These are phyloP conservation scores for Misgurnus mizolepis DNA, from an alignment of 2,113 vertebrate species.

Conservation along the genomic window DNA sequence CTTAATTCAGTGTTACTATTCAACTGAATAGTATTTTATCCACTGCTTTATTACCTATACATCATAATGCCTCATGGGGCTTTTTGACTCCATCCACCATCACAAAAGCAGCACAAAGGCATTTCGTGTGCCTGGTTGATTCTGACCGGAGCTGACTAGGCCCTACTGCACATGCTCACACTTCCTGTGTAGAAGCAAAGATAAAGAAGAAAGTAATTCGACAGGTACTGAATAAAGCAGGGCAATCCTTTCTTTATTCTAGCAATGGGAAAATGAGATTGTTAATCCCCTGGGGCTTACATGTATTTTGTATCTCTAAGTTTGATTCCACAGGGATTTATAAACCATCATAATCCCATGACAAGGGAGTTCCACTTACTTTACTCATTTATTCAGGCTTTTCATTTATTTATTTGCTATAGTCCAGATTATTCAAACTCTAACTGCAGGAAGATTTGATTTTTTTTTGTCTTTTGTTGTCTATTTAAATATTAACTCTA, in stretches of 20 bases:
- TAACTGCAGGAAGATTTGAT: background rate
- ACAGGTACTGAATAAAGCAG: slow-evolving; percentile 67
- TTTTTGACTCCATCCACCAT: slow-evolving; percentile 45
- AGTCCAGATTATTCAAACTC: background rate
- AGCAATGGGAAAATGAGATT: slow-evolving; percentile 71
- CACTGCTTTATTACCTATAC: slow-evolving; percentile 31
- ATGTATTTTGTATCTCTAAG: slow-evolving; percentile 67
- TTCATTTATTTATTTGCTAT: slow-evolving; percentile 3
- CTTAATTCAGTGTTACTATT: slow-evolving; percentile 32
- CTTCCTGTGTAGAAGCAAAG: slow-evolving; percentile 39
- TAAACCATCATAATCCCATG: slow-evolving; percentile 65
- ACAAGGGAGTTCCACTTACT: slow-evolving; percentile 59
- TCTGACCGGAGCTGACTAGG: slow-evolving; percentile 26
- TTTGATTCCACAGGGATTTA: slow-evolving; percentile 66
- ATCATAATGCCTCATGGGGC: slow-evolving; percentile 31
- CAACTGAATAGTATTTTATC: slow-evolving; percentile 13
- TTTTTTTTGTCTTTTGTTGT: too few species aligned
- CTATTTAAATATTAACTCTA: too few species aligned
- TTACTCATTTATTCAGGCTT: background rate
- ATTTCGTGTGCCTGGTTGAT: slow-evolving; percentile 7
- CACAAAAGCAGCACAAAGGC: slow-evolving; percentile 41
- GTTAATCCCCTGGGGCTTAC: slow-evolving; percentile 77
- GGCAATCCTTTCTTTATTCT: slow-evolving; percentile 72
- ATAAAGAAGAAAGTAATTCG: slow-evolving; percentile 61
- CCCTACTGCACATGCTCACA: slow-evolving; percentile 23